Evolutionary conservation across 2,797 vertebrate genomes (phyloP), one percentile per base, ranked within the genome.

Genomic region (Bucorvus abyssinicus): DNA sequence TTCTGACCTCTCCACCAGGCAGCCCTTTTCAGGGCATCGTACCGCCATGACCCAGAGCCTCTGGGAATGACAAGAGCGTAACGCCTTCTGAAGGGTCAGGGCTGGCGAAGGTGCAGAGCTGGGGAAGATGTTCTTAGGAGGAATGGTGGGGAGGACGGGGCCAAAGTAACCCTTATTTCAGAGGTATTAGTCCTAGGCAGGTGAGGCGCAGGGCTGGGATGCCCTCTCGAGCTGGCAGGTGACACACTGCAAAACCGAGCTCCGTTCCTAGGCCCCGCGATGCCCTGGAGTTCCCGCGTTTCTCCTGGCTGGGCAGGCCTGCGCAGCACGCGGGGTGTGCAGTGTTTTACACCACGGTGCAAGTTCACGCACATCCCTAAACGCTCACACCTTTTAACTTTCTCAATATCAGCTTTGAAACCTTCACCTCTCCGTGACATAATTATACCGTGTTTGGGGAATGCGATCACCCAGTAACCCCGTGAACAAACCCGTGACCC

Each of bases 191-290:
- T 56, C 23, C 15, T 6, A 3, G 19, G 26, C 2, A 7, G 45
- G 40, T 0, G 1, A 12, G 36, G 13, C 4, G 8, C 11, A 3
- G 10, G 61, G 5, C 32, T 4, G 55, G 44, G 55, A 5, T 2
- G 56, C n/a, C 2, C n/a, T 6, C 65, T 7, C 1, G 4, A 3
- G n/a, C 1, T 10, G 49, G 36, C 53, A 7, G 32, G 34, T 3
- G 2, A 64, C 14, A 6, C 1, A 1, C 42, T 0, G 1, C 19
- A 6, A 14, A 9, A 14, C 38, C 0, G 9, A 10, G 9, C 29
- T n/a, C 26, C 36, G 1, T 21, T 10, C 12, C 7, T 12, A 21
- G 26, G 44, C 44, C 22, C 27, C 10, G 20, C 13, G 13, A n/a
- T 29, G 27, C 59, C 59, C 42, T 4, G 42, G 15, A 57, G 17